Percentiles rank a stretch among this genome's conserved stretches.
Conservation (phyloP, 2,113 vertebrate genomes). For the Capreolus pygargus region DNA sequence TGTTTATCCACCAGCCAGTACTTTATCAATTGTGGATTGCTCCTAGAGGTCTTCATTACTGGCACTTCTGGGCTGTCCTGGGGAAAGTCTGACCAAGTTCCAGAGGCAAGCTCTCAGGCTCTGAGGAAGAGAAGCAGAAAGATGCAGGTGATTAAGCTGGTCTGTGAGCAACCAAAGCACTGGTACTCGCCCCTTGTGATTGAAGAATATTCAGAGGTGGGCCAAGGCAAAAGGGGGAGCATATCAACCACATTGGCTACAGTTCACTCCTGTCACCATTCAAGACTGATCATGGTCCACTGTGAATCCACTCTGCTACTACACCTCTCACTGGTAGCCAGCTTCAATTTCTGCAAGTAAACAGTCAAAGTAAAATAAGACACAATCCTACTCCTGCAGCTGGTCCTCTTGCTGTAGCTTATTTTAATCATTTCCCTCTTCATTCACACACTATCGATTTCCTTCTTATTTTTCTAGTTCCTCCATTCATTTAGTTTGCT, state of each 20-base stretch:
- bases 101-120: neutral
- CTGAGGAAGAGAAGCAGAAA: neutral
- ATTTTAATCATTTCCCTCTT: neutral
- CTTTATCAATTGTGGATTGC: neutral
- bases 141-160: accelerated
- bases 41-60: neutral
- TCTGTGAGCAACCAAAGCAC: neutral
- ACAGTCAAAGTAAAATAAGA: neutral
- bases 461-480: neutral
- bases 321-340: neutral
- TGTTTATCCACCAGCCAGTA: neutral
- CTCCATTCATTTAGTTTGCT: neutral
- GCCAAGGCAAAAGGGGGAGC: accelerated
- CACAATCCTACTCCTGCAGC: neutral
- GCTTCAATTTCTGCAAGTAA: neutral
- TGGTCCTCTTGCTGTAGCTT: neutral
- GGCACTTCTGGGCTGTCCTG: neutral
- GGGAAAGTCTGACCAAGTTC: neutral
- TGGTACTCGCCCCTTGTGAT: no score
- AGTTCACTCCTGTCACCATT: neutral
- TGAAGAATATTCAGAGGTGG: neutral
- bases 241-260: no score
- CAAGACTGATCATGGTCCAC: no score
- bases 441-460: neutral
- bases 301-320: neutral